phyloP scores from a whole-genome alignment of 2,888 invertebrate genomes.

The Eumacrocentrus americanus region DNA sequence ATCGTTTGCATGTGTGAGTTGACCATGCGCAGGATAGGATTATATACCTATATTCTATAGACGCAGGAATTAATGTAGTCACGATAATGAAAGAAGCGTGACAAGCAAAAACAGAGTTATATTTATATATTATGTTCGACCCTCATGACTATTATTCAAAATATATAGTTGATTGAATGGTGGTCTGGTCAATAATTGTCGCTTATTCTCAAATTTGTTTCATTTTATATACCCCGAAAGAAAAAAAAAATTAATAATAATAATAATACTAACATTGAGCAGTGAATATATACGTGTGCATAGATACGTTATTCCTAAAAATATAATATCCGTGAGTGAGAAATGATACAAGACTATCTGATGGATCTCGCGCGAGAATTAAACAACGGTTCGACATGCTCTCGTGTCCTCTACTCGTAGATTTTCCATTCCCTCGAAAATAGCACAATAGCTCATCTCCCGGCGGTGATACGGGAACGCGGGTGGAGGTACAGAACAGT shows the following conservation, averaged over 20 bases:
- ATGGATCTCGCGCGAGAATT: constrained; percentile 1
- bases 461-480: constrained; percentile 52
- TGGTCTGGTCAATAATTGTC: no score
- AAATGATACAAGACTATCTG: neutral
- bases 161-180: neutral
- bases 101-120: no score
- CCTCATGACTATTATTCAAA: neutral
- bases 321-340: neutral
- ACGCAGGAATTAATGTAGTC: neutral
- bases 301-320: no score
- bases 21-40: neutral
- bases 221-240: no score
- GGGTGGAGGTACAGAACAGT: neutral
- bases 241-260: no score
- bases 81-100: neutral
- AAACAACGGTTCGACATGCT: constrained; percentile 1
- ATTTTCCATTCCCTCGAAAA: constrained; percentile 56
- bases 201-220: no score
- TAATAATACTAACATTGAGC: no score
- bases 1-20: no score
- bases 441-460: constrained; percentile 61
- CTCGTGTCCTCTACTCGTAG: constrained; percentile 38
- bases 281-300: no score
- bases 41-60: neutral
- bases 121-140: neutral